phyloP scores from a whole-genome alignment of 2,888 invertebrate genomes.

The Cactoblastis cactorum region DNA sequence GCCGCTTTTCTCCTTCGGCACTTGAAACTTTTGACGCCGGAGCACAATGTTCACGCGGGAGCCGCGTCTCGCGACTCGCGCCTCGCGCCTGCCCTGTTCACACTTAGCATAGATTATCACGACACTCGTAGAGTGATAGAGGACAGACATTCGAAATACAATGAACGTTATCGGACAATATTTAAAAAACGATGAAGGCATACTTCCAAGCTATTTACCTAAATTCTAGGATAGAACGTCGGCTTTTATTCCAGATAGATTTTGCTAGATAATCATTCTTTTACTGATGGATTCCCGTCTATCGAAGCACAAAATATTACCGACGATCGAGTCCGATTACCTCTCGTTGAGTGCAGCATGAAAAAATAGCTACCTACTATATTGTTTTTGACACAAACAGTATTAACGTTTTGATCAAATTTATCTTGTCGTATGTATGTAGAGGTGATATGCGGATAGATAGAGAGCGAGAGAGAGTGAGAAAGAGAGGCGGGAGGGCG shows the following conservation, averaged over 20 bases:
- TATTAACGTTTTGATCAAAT: constrained; percentile 73
- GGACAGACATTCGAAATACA: constrained; percentile 65
- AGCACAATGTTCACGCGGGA: constrained; percentile 41
- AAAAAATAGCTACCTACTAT: constrained; percentile 50
- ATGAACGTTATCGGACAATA: constrained; percentile 77
- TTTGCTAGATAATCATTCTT: constrained; percentile 75
- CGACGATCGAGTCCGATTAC: constrained; percentile 67
- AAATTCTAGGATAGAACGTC: constrained; percentile 74
- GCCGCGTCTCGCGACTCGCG: constrained; percentile 29
- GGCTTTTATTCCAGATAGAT: constrained; percentile 78
- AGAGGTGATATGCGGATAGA: constrained; percentile 72
- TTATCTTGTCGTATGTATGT: constrained; percentile 66
- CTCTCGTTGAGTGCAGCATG: constrained; percentile 57
- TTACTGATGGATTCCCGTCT: constrained; percentile 65
- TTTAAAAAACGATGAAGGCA: constrained; percentile 64
- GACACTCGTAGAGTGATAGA: constrained; percentile 76
- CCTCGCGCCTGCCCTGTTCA: constrained; percentile 37
- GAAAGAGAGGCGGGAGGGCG: constrained; percentile 41
- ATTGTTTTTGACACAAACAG: constrained; percentile 70
- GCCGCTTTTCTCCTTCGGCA: constrained; percentile 78
- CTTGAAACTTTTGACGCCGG: constrained; percentile 69
- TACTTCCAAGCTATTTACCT: constrained; percentile 75
- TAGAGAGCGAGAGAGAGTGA: constrained; percentile 30
- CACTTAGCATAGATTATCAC: constrained; percentile 67
- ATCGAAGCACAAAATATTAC: constrained; percentile 74